phyloP scores from a whole-genome alignment of 2,113 vertebrate species.

The Myxocyprinus asiaticus region DNA sequence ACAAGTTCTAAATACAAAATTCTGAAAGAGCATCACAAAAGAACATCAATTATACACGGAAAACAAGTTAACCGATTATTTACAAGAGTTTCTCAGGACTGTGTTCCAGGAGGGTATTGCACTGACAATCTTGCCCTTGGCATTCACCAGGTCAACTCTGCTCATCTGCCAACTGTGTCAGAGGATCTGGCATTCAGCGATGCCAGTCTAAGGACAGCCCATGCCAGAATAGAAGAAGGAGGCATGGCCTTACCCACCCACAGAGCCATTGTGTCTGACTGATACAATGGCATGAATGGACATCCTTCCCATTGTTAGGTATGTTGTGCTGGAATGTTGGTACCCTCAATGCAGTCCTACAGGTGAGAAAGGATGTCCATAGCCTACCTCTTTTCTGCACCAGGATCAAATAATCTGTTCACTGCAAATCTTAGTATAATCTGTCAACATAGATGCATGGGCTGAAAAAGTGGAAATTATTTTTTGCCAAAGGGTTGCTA shows the following conservation, averaged over 20 bases:
- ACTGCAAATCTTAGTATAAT: too few relatives aligned
- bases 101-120: slow-evolving; percentile 11
- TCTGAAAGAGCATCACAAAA: background rate
- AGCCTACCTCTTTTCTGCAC: too few relatives aligned
- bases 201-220: slow-evolving; percentile 49
- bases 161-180: slow-evolving; percentile 44
- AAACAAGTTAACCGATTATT: slow-evolving; percentile 1
- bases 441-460: too few relatives aligned
- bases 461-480: too few relatives aligned
- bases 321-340: slow-evolving; percentile 24
- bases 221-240: slow-evolving; percentile 32
- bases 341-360: background rate
- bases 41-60: background rate
- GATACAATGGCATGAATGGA: slow-evolving; percentile 49
- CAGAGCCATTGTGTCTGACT: slow-evolving; percentile 49
- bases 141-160: slow-evolving; percentile 1
- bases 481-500: too few relatives aligned
- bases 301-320: background rate
- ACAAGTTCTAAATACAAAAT: background rate
- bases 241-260: slow-evolving; percentile 49
- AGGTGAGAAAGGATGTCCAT: background rate
- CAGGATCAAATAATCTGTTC: too few relatives aligned
- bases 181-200: slow-evolving; percentile 42
- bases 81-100: background rate
- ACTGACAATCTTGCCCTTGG: slow-evolving; percentile 11